These are phyloP conservation scores for Catocala fraxini DNA, from an alignment of 2,888 invertebrate species.

Conservation along the genomic window DNA sequence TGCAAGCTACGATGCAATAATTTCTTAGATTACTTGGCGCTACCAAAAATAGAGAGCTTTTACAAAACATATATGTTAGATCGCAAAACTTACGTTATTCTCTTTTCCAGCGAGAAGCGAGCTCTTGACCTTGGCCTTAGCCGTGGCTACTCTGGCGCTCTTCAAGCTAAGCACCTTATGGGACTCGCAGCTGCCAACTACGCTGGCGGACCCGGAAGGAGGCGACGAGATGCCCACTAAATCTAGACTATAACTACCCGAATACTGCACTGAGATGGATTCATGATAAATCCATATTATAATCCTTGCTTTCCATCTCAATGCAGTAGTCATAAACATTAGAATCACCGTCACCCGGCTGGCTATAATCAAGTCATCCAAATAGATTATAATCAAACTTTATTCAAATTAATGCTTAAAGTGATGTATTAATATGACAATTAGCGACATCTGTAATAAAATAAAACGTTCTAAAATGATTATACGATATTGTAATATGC, in stretches of 20 bases:
- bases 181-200: slow-evolving; percentile 96
- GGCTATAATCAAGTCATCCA: slow-evolving; percentile 41
- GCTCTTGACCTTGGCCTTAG: slow-evolving; percentile 95
- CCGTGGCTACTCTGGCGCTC: slow-evolving; percentile 95
- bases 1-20: neutral
- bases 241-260: slow-evolving; percentile 34
- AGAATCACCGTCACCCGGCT: slow-evolving; percentile 35
- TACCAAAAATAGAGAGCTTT: neutral
- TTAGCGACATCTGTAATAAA: slow-evolving; percentile 5
- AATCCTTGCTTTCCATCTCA: slow-evolving; percentile 27
- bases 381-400: slow-evolving; percentile 41
- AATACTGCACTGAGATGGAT: slow-evolving; percentile 50
- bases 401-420: slow-evolving; percentile 51
- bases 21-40: neutral
- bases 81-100: neutral
- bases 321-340: slow-evolving; percentile 42
- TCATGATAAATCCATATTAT: slow-evolving; percentile 24
- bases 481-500: slow-evolving; percentile 12
- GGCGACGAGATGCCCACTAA: slow-evolving; percentile 90
- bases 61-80: neutral
- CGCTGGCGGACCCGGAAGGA: slow-evolving; percentile 95
- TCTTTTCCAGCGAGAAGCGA: slow-evolving; percentile 91
- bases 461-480: slow-evolving; percentile 23
- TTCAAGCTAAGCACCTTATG: slow-evolving; percentile 97
- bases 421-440: slow-evolving; percentile 27